Percentiles rank a stretch among this genome's conserved stretches.
Conservation (phyloP, 2,888 invertebrate species). For the Belgica antarctica region DNA sequence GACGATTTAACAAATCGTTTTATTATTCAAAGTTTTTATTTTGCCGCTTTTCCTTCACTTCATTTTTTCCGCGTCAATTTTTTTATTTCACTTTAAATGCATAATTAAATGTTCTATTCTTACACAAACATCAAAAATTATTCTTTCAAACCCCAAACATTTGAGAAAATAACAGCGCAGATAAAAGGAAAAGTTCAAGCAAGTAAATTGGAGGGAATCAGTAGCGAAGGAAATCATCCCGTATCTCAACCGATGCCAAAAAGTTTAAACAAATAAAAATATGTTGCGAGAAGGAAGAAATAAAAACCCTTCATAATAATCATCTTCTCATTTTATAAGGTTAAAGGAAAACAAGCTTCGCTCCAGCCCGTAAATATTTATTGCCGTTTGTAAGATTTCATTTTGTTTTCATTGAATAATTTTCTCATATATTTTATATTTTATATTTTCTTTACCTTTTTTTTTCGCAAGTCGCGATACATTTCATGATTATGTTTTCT, state of each 20-base stretch:
- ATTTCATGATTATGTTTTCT: slow-evolving; percentile 4
- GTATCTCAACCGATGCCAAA: background rate
- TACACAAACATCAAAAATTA: background rate
- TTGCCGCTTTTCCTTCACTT: too few relatives aligned
- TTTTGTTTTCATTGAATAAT: slow-evolving; percentile 33
- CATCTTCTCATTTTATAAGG: background rate
- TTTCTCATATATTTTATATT: slow-evolving; percentile 31
- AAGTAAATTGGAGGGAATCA: too few relatives aligned
- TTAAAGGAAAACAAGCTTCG: background rate
- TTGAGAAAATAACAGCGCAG: too few relatives aligned
- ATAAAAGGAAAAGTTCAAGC: too few relatives aligned
- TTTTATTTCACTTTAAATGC: slow-evolving; percentile 14
- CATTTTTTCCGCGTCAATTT: slow-evolving; percentile 2
- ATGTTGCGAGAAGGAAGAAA: background rate
- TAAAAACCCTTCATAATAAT: slow-evolving; percentile 17
- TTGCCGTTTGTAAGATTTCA: slow-evolving; percentile 12
- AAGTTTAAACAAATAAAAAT: slow-evolving; percentile 27
- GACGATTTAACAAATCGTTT: slow-evolving; percentile 44
- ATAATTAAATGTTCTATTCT: slow-evolving; percentile 12
- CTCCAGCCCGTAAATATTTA: slow-evolving; percentile 19
- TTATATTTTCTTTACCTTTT: background rate
- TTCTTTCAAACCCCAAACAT: slow-evolving; percentile 2
- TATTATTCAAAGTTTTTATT: slow-evolving; percentile 43
- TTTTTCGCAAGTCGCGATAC: slow-evolving; percentile 1
- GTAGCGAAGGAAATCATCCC: background rate